Evolutionary conservation across 2,888 invertebrate genomes (phyloP).

Genomic region (Gari tellinella): DNA sequence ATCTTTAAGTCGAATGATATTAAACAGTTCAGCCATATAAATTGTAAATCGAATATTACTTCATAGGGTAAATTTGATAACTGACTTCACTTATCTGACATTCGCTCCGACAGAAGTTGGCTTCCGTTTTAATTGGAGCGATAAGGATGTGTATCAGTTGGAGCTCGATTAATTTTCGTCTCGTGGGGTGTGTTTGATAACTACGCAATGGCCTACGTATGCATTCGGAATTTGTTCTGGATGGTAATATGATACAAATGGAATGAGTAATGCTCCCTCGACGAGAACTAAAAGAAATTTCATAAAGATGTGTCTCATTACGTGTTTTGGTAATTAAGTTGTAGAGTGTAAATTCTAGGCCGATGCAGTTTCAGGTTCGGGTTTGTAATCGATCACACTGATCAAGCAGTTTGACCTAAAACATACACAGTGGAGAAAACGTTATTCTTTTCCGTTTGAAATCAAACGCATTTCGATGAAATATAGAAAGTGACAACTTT

Average conservation of each 20-base stretch:
- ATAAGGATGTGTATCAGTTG: slow-evolving; percentile 6
- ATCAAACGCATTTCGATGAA: too few relatives aligned
- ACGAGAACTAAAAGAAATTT: background rate
- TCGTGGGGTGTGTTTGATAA: background rate
- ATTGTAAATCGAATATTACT: slow-evolving; percentile 29
- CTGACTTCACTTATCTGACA: slow-evolving; percentile 4
- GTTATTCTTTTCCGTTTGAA: too few relatives aligned
- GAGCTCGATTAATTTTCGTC: slow-evolving; percentile 15
- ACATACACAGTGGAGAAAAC: too few relatives aligned
- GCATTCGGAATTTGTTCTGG: too few relatives aligned
- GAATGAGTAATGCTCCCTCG: background rate
- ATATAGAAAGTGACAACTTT: too few relatives aligned
- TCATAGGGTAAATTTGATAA: slow-evolving; percentile 9
- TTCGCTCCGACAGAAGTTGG: slow-evolving; percentile 11
- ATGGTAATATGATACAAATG: background rate
- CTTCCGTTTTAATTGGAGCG: slow-evolving; percentile 11
- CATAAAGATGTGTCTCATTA: too few relatives aligned
- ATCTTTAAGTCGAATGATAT: slow-evolving; percentile 25
- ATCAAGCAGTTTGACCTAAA: too few relatives aligned
- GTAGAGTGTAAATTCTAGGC: too few relatives aligned
- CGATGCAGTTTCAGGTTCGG: too few relatives aligned
- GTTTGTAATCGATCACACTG: too few relatives aligned
- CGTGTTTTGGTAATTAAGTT: too few relatives aligned
- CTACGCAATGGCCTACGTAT: too few relatives aligned
- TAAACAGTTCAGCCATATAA: slow-evolving; percentile 16